Conservation (phyloP, 2,113 vertebrate species). For the Heterotilapia buettikoferi region DNA sequence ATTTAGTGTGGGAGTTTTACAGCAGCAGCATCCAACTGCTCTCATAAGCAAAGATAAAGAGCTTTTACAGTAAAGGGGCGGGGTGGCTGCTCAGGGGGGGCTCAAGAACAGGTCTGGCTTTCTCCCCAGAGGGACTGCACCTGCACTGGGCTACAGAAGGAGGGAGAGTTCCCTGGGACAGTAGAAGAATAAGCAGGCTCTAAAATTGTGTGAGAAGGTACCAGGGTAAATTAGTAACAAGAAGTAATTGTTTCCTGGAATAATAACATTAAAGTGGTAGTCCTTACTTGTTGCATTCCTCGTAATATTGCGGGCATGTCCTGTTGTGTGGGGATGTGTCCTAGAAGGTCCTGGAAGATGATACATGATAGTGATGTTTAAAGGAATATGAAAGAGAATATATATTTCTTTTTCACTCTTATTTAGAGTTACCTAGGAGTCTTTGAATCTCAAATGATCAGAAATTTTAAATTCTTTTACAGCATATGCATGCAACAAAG, state of each 20-base stretch:
- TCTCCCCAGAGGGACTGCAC: slow-evolving; percentile 54
- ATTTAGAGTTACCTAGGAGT: background rate
- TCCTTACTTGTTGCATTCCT: background rate
- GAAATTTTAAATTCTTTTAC: background rate
- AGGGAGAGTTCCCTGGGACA: background rate
- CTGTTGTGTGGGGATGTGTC: background rate
- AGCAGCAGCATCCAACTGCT: slow-evolving; percentile 55
- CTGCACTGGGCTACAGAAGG: slow-evolving; percentile 39
- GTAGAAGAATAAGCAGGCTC: background rate
- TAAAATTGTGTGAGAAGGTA: background rate
- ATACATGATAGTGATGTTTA: background rate
- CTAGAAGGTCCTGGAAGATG: background rate
- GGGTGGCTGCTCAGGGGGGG: slow-evolving; percentile 1
- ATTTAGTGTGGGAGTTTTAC: slow-evolving; percentile 42
- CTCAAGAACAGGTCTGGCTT: slow-evolving; percentile 42
- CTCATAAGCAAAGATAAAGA: slow-evolving; percentile 52
- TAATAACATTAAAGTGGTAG: background rate
- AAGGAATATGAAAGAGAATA: background rate
- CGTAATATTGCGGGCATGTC: background rate
- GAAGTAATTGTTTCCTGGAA: background rate
- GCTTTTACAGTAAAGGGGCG: slow-evolving; percentile 43
- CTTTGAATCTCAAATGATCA: background rate
- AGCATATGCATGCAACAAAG: background rate
- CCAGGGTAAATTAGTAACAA: background rate
- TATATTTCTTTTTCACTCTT: background rate